Base-by-base conservation (phyloP, 2,113 vertebrate genomes). In the Pollimyrus isidori region DNA sequence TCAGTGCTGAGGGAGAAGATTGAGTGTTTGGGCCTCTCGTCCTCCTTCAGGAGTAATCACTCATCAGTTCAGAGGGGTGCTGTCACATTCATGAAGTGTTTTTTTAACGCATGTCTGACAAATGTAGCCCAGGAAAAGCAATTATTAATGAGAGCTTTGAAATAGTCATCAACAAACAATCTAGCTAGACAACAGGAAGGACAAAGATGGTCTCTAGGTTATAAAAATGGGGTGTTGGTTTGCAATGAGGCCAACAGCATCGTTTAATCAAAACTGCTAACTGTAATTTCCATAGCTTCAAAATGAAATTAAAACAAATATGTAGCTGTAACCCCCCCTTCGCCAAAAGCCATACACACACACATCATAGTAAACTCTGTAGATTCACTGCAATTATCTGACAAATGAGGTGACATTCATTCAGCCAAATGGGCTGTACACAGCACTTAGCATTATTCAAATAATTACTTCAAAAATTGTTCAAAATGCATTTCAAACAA, bases 141-240 rank as follows among this genome's bases (percentile, higher is more conserved):
- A 48, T 83, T 83, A 83, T 48, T 83, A 83, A 83, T 83, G 42
- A 83, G 42, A 83, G 42, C 80, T 83, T 83, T 83, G 42, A 83
- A 83, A 83, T 21, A 45, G 42, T 19, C 42, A 83, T 46, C 80
- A 83, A 83, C 80, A 83, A 45, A 83, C 35, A 83, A 17, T 42
- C 80, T 39, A 83, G 21, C 17, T 21, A 83, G 80, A 19, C 5
- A 1, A 83, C 80, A 46, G 80, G 80, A 83, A 83, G 80, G 80
- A 83, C 80, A 83, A 19, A 45, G 80, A 83, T 83, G 80, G 42
- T 39, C 35, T 42, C 65, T 42, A 83, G 80, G 42, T 46, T 46
- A 83, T 83, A 46, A 83, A 83, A 83, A 73, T 15, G 26, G 26
- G 26, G 65, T 73, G 30, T 1, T 69, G 26, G 26, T 30, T 26